Evolutionary conservation across 2,113 vertebrate genomes (phyloP), one percentile per base, ranked within the genome.

Genomic region (Thymallus thymallus): DNA sequence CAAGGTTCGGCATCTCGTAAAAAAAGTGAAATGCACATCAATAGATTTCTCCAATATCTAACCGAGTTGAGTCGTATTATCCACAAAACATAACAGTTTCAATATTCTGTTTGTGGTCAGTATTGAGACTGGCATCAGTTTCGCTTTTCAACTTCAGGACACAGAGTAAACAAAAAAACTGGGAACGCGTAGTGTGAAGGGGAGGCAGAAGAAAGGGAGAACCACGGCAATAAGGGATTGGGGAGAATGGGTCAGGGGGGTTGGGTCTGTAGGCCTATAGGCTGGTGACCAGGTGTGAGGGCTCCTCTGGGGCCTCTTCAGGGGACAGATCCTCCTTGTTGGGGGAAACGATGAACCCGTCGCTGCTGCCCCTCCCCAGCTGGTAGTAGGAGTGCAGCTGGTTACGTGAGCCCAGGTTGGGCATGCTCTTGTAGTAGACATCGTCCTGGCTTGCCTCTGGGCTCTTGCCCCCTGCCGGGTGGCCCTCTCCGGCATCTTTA

Each of bases 381-480:
- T 97, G 98, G 94, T 98, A 98, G 90, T 98, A 98, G 77, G 95
- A 95, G 87, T 97, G 96, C 87, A 98, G 95, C 92, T 97, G 96
- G 87, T 96, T 96, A 22, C 95, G 92, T 62, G 96, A 96, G 91
- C 97, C 98, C 51, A 98, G 87, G 91, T 99, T 98, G 84, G 98
- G 98, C 98, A 99, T 98, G 91, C 97, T 99, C 90, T 99, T 99
- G 93, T 98, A 99, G 94, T 97, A 98, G 82, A 97, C 94, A 30
- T 99, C 98, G 0, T 98, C 97, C 0, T 80, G 76, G 83, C 87
- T 82, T 74, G 86, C 87, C 75, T 91, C 85, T 1, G 87, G 83
- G 83, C 86, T 88, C 74, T 90, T 91, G 69, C 64, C 64, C 64
- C 30, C 64, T 26, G 64, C 12, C 7, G 64, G 64, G 5, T 22